Evolutionary conservation across 2,797 vertebrate genomes (phyloP), one percentile per base, ranked within the genome.

Genomic region (Distichodus sexfasciatus): DNA sequence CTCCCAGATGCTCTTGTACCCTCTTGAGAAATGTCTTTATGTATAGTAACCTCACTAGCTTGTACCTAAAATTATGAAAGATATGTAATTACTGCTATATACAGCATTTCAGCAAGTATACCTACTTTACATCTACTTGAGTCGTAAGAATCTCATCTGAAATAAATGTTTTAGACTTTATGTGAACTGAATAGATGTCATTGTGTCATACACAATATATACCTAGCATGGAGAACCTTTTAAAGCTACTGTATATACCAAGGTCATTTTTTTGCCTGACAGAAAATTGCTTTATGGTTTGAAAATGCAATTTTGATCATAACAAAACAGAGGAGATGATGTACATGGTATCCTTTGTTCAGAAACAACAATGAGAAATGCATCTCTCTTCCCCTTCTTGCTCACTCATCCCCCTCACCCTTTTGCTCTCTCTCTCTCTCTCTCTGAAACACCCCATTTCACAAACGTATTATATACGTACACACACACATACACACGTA

Each of bases 1-100:
- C 92, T 92, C 88, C 72, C 79, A 81, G 44, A 55, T 33, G 54
- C 57, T 61, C 63, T 69, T 57, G 59, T 75, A 47, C 53, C 70
- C 51, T 74, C 43, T 35, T 71, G 54, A 68, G 48, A 76, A n/a
- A 75, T 61, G n/a, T 43, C 65, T 76, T 74, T 53, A 69, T 44
- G 54, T 58, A 36, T 28, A 12, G 9, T 60, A 68, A 60, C 21
- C 2, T 26, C 17, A 72, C 17, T n/a, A 41, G 40, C 60, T 66
- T 65, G 26, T 40, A 23, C 43, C 35, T 33, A n/a, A 71, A 69
- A 4, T 38, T 23, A n/a, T 46, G 11, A 9, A 12, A 54, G 8
- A 54, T 48, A 65, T 58, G 38, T 65, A 57, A 75, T 53, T 55
- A 43, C 43, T 24, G 41, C 46, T 70, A 12, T 9, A 35, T 48